phyloP scores from a whole-genome alignment of 2,888 invertebrate genomes.

The Leptinotarsa tumamoca region DNA sequence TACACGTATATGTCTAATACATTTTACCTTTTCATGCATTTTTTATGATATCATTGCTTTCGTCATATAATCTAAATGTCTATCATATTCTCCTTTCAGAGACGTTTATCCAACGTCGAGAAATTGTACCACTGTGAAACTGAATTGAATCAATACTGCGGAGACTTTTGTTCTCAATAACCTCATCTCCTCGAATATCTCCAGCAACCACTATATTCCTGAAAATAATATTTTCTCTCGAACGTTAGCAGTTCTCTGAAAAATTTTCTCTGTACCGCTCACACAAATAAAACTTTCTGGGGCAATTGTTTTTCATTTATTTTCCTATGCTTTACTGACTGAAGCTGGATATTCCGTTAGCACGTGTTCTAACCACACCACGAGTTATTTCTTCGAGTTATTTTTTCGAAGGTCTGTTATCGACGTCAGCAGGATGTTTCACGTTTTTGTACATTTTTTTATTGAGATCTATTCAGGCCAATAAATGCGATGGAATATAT shows the following conservation, averaged over 20 bases:
- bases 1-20: too few species aligned
- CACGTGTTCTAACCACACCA: conserved; percentile 12
- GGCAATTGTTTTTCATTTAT: not conserved
- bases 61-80: too few species aligned
- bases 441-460: not conserved
- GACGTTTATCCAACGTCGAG: too few species aligned
- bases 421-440: not conserved
- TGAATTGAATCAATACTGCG: too few species aligned
- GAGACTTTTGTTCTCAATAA: not conserved
- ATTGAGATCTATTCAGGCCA: not conserved
- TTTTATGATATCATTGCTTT: too few species aligned
- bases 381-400: not conserved
- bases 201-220: not conserved
- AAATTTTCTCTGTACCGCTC: not conserved
- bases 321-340: not conserved
- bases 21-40: too few species aligned
- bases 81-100: too few species aligned
- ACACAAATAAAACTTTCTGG: not conserved
- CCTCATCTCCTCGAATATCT: not conserved
- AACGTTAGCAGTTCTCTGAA: not conserved
- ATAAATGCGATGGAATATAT: too few species aligned
- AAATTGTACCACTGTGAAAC: too few species aligned
- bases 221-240: not conserved
- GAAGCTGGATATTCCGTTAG: not conserved
- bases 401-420: not conserved